Evolutionary conservation across 2,113 vertebrate genomes (phyloP).

Genomic region (Halichoeres trimaculatus): DNA sequence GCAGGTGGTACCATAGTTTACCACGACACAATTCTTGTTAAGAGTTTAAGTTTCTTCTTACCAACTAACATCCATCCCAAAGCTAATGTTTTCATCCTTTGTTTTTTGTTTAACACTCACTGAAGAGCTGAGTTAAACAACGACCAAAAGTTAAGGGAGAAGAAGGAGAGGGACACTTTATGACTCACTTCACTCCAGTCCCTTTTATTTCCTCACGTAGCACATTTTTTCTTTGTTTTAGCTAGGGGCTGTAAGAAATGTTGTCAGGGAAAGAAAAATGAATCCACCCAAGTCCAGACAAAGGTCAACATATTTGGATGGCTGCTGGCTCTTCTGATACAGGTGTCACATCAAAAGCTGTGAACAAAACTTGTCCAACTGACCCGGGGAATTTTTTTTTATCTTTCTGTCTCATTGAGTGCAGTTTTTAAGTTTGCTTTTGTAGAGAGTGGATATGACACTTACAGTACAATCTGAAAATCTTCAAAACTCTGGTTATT

Average conservation of each 20-base stretch:
- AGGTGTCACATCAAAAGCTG: constrained; percentile 13
- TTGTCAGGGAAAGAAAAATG: constrained; percentile 4
- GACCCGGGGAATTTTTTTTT: constrained; percentile 3
- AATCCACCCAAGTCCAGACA: constrained; percentile 23
- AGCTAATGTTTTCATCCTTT: constrained; percentile 20
- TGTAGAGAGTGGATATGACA: background rate
- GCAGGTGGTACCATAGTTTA: constrained; percentile 25
- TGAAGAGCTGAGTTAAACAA: constrained; percentile 13
- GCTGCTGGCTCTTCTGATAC: constrained; percentile 14
- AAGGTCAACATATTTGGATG: constrained; percentile 25
- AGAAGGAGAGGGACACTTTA: constrained; percentile 1
- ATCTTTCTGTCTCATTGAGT: background rate
- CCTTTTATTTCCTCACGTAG: constrained; percentile 6
- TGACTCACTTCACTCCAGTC: constrained; percentile 1
- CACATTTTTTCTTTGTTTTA: constrained; percentile 4
- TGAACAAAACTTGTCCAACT: constrained; percentile 21
- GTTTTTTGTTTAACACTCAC: constrained; percentile 32
- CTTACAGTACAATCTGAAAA: background rate
- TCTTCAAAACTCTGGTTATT: background rate
- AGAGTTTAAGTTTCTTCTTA: constrained; percentile 20
- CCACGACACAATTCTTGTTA: constrained; percentile 23
- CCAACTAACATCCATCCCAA: constrained; percentile 19
- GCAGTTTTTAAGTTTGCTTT: constrained; percentile 5
- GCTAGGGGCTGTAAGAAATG: background rate
- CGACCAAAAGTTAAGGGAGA: constrained; percentile 9